Base-by-base conservation (phyloP, 2,888 invertebrate genomes). In the Alloplasta piceator region DNA sequence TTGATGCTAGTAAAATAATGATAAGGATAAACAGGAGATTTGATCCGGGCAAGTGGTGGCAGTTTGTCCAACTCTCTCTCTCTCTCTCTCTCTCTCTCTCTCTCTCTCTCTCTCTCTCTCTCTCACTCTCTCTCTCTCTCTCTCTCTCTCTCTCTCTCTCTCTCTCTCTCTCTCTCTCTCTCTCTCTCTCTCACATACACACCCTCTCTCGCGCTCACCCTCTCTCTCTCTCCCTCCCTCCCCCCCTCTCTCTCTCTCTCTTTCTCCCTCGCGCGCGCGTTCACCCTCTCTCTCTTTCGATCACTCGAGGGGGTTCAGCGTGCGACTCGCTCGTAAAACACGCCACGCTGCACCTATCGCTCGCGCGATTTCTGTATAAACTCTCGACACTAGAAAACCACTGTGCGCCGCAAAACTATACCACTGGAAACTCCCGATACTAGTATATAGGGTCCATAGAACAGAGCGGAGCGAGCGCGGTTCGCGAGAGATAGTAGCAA, bases 301-400 rank as follows among this genome's bases (percentile, higher is more conserved):
- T 52, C 63, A 26, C 26, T 26, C 26, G 26, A 3, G 60, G 60
- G 61, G 12, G 50, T 7, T 39, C 50, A n/a, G 56, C 56, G 68
- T 79, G 26, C 26, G 74, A 74, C 48, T 50, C 48, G 61, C 50
- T 71, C 75, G 76, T 76, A 63, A 80, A 72, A 76, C 66, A 61
- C 55, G 16, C 12, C 48, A 16, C 1, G 50, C 50, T 9, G 6
- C 50, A 39, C 58, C 43, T 56, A 52, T 46, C n/a, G 64, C 7
- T 10, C 16, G 58, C 41, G 64, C 36, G 56, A 75, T 70, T 70
- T 64, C n/a, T 6, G 64, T 66, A 56, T 41, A 12, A 41, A 46
- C 43, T 43, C 10, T 46, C 52, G 9, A 46, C n/a, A 10, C 7
- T 7, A 7, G 39, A 36, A 58, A 66, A 46, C 6, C 56, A 26